Evolutionary conservation across 1,140 invertebrate genomes (phyloP).

Genomic region (Plectus sambesii): DNA sequence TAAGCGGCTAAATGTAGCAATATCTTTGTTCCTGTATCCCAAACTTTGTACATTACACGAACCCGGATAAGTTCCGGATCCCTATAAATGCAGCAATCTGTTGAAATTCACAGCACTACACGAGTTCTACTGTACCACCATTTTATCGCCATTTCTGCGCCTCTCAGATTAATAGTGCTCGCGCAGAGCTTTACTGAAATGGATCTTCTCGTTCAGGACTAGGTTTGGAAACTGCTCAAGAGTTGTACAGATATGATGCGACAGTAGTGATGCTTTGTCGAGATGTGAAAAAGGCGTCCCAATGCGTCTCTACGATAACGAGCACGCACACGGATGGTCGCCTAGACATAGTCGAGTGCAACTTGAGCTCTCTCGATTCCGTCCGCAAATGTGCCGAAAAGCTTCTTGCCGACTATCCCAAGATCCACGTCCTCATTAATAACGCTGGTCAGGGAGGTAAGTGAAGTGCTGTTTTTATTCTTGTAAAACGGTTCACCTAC

Average conservation of each 20-base stretch:
- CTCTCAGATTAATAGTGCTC: no score
- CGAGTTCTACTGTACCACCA: not conserved
- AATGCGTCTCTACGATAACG: not conserved
- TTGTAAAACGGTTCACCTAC: no score
- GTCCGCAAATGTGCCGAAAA: not conserved
- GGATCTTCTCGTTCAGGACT: not conserved
- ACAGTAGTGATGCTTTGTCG: constrained; percentile 6
- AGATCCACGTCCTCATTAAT: constrained; percentile 4
- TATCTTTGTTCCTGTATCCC: no score
- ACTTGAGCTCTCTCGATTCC: not conserved
- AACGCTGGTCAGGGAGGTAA: no score
- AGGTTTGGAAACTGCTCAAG: constrained; percentile 2
- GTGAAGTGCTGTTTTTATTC: no score
- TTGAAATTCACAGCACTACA: no score
- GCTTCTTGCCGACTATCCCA: not conserved
- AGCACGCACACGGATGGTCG: not conserved
- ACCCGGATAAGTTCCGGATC: no score
- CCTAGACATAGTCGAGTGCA: not conserved
- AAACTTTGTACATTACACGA: no score
- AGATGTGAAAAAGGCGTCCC: constrained; percentile 1
- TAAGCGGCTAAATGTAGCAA: no score
- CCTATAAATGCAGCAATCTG: no score
- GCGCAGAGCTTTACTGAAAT: no score
- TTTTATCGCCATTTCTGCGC: no score
- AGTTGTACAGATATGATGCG: not conserved